phyloP scores from a whole-genome alignment of 2,113 vertebrate species.

The Serinus canaria region DNA sequence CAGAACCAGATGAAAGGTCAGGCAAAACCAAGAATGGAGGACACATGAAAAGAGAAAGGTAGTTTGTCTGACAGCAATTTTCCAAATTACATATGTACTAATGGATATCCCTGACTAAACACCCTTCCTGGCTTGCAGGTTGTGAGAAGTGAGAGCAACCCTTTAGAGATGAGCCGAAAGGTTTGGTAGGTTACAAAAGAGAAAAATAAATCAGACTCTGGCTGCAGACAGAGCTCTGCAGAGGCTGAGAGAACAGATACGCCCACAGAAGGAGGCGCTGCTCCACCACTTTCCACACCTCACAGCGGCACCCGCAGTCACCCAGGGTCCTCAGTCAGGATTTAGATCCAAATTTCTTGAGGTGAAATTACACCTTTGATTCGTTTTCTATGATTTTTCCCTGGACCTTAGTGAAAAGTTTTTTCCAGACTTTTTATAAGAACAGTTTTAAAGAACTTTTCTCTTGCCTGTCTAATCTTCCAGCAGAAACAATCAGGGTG shows the following conservation, averaged over 20 bases:
- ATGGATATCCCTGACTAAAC: background rate
- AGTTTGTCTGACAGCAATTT: background rate
- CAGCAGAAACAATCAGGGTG: background rate
- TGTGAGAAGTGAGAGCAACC: accelerated
- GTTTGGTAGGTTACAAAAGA: accelerated
- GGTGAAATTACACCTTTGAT: background rate
- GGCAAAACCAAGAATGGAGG: background rate
- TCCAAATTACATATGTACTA: background rate
- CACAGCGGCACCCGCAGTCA: accelerated
- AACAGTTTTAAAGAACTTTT: background rate
- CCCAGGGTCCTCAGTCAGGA: accelerated
- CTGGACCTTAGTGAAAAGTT: background rate
- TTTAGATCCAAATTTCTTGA: too few species aligned
- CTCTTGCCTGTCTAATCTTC: background rate
- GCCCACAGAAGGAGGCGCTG: conserved; percentile 55
- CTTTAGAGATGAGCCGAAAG: background rate
- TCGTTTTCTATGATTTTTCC: background rate
- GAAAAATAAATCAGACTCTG: background rate
- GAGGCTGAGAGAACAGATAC: background rate
- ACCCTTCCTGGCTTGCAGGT: background rate
- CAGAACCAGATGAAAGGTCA: background rate
- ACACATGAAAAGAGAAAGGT: background rate
- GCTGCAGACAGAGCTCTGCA: accelerated
- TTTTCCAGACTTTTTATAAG: background rate
- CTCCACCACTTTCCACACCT: background rate